phyloP scores from a whole-genome alignment of 2,113 vertebrate species.

The Pedionomus torquatus region DNA sequence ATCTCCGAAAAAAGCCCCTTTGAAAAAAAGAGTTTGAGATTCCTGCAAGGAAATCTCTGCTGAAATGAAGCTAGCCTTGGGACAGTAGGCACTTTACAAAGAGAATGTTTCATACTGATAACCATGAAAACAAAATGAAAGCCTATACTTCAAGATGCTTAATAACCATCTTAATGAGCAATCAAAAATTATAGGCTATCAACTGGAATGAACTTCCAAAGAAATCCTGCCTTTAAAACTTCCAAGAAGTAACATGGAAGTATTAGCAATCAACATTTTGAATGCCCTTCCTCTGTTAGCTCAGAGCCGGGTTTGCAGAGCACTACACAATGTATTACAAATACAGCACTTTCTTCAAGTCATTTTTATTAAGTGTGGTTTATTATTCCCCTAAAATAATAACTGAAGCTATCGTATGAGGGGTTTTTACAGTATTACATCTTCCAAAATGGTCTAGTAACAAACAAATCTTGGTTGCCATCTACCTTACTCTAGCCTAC shows the following conservation, averaged over 20 bases:
- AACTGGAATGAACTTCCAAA: not conserved
- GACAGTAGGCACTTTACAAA: conserved; percentile 42
- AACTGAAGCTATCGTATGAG: not conserved
- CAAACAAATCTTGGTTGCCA: not conserved
- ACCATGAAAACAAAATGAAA: conserved; percentile 58
- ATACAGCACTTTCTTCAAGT: not conserved
- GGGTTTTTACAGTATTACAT: not conserved
- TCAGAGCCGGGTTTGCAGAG: not conserved
- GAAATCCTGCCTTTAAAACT: conserved; percentile 27
- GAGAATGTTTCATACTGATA: conserved; percentile 63
- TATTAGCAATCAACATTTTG: not conserved
- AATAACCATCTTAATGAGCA: conserved; percentile 63
- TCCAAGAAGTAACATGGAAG: conserved; percentile 12
- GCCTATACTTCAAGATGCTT: conserved; percentile 28
- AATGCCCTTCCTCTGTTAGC: not conserved
- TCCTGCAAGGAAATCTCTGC: conserved; percentile 2
- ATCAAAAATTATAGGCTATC: conserved; percentile 54
- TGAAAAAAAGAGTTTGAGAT: conserved; percentile 58
- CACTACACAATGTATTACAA: not conserved
- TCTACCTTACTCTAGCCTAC: not conserved
- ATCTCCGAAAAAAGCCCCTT: conserved; percentile 26
- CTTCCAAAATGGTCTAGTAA: not conserved
- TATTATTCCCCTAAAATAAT: not conserved
- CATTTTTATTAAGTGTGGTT: not conserved
- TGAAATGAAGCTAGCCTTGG: conserved; percentile 63